A percentile compares a stretch with the other conserved stretches of the same genome.
phyloP scores from a whole-genome alignment of 2,797 vertebrate genomes.

The Hyperoplus immaculatus region DNA sequence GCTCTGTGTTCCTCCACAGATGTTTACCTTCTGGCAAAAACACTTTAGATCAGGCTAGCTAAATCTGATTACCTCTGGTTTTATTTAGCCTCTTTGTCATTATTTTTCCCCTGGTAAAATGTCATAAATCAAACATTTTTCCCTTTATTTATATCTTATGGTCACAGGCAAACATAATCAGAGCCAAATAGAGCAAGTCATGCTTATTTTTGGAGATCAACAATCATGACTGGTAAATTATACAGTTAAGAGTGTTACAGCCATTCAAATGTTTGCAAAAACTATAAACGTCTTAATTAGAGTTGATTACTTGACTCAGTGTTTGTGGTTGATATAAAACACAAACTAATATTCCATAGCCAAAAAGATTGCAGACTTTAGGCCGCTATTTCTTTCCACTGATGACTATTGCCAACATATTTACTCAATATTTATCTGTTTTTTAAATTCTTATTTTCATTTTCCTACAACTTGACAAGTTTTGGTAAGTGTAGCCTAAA shows the following conservation, averaged over 20 bases:
- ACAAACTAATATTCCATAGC: background rate
- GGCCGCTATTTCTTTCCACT: background rate
- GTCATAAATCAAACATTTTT: slow-evolving; percentile 10
- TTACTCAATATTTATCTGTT: background rate
- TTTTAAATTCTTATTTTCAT: background rate
- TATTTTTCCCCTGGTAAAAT: slow-evolving; percentile 6
- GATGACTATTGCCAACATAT: background rate
- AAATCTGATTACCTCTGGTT: slow-evolving; percentile 49
- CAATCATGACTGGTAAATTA: background rate
- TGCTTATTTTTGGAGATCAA: background rate
- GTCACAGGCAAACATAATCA: background rate
- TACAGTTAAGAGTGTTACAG: background rate
- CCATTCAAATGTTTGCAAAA: background rate
- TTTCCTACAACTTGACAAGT: background rate
- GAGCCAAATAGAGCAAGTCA: background rate
- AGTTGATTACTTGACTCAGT: background rate
- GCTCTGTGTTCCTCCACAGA: slow-evolving; percentile 47
- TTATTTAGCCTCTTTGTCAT: slow-evolving; percentile 19
- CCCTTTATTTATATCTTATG: background rate
- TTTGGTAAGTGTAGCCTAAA: background rate
- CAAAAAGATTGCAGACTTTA: background rate
- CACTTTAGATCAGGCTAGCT: slow-evolving; percentile 36
- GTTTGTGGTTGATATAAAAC: background rate
- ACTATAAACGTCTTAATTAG: background rate
- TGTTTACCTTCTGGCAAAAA: slow-evolving; percentile 64